phyloP scores from a whole-genome alignment of 1,140 invertebrate species.

The Listronotus oregonensis region DNA sequence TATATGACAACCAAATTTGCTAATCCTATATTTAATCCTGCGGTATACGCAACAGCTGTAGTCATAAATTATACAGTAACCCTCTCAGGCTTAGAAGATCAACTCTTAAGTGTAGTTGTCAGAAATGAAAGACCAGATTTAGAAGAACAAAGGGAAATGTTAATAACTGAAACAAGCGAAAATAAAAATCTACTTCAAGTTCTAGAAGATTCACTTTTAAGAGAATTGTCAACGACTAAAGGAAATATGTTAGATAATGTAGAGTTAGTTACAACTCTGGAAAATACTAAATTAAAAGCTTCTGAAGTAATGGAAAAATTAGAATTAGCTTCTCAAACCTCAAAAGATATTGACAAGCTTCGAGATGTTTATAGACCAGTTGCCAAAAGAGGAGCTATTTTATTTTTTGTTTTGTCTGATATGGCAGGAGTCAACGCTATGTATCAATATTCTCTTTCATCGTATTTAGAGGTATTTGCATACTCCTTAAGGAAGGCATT shows the following conservation, averaged over 20 bases:
- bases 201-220: conserved; percentile 80
- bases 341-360: conserved; percentile 77
- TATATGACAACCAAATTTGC: conserved; percentile 87
- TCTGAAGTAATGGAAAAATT: conserved; percentile 74
- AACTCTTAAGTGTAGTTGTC: conserved; percentile 85
- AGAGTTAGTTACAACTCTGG: conserved; percentile 82
- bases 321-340: conserved; percentile 71
- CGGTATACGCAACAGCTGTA: conserved; percentile 81
- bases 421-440: conserved; percentile 85
- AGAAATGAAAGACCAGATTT: conserved; percentile 81
- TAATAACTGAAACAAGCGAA: conserved; percentile 83
- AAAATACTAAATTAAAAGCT: conserved; percentile 85
- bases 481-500: conserved; percentile 79
- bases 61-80: conserved; percentile 93
- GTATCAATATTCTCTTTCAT: conserved; percentile 88
- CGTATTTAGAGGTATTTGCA: conserved; percentile 80
- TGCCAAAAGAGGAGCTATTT: conserved; percentile 80
- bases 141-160: conserved; percentile 80
- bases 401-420: conserved; percentile 88
- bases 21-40: conserved; percentile 83
- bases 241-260: conserved; percentile 92
- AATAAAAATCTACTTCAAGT: conserved; percentile 83
- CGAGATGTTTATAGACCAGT: conserved; percentile 81
- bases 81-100: conserved; percentile 82
- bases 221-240: conserved; percentile 79